These are phyloP conservation scores for Steinernema carpocapsae DNA, from an alignment of 2,888 invertebrate species.

Conservation along the genomic window DNA sequence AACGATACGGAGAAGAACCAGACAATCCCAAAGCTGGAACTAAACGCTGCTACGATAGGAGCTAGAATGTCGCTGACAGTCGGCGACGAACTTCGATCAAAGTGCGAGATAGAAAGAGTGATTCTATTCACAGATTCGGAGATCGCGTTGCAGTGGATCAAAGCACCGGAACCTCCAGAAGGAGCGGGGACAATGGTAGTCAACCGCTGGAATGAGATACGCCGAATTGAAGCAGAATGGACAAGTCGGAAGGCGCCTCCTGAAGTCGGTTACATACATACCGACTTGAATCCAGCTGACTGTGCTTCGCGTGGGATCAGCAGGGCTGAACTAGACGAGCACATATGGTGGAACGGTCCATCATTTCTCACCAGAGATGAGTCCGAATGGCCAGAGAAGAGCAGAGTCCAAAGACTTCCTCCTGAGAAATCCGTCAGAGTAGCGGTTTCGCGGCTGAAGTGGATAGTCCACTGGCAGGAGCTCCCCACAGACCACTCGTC, in stretches of 20 bases:
- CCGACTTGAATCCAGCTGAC: constrained; percentile 30
- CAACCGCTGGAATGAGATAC: background rate
- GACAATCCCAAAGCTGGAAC: background rate
- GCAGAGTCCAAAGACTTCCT: too few species aligned
- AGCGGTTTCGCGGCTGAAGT: background rate
- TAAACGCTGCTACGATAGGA: background rate
- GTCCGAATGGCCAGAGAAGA: background rate
- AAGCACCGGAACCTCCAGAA: background rate
- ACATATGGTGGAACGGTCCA: constrained; percentile 23
- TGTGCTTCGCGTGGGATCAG: too few species aligned
- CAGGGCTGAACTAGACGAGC: background rate
- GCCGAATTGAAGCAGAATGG: background rate
- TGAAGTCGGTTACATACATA: background rate
- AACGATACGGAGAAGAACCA: too few species aligned
- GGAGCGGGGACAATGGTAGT: background rate
- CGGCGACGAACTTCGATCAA: background rate
- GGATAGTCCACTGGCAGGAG: too few species aligned
- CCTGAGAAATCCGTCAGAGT: too few species aligned
- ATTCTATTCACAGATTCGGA: background rate
- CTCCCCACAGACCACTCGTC: too few species aligned
- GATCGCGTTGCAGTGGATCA: background rate
- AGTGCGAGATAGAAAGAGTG: background rate
- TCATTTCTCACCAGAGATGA: background rate
- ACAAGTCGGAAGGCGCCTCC: background rate
- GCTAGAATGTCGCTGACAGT: background rate